Percentiles rank a stretch among this genome's conserved stretches.
phyloP scores from a whole-genome alignment of 2,113 vertebrate species.

The Scomber colias region DNA sequence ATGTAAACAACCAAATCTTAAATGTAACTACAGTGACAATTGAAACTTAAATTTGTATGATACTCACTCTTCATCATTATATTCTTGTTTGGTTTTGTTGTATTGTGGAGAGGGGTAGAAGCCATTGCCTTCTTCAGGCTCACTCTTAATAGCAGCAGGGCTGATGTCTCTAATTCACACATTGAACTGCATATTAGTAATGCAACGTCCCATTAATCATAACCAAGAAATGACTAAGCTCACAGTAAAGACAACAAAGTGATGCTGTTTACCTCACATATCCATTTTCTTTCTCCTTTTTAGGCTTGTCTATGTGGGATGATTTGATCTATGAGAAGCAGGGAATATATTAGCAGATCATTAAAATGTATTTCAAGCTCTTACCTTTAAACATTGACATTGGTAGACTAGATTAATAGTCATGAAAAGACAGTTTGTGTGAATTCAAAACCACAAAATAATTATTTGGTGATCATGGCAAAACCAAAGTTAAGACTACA shows the following conservation, averaged over 20 bases:
- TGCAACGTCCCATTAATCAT: background rate
- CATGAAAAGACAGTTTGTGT: too few species aligned
- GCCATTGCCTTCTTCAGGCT: slow-evolving; percentile 90
- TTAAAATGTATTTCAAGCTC: background rate
- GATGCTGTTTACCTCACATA: slow-evolving; percentile 88
- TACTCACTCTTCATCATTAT: slow-evolving; percentile 92
- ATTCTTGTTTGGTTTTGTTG: slow-evolving; percentile 91
- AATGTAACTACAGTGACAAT: background rate
- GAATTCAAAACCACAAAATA: background rate
- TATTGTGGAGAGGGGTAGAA: slow-evolving; percentile 88
- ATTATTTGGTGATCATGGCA: background rate
- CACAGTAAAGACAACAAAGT: background rate
- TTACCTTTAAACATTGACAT: slow-evolving; percentile 3
- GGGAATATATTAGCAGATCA: background rate
- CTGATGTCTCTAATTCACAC: slow-evolving; percentile 76
- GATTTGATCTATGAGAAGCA: slow-evolving; percentile 85
- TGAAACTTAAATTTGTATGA: background rate
- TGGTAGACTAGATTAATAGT: background rate
- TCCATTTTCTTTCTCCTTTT: slow-evolving; percentile 96
- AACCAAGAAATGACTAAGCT: background rate
- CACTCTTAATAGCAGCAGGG: slow-evolving; percentile 90
- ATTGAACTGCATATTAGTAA: slow-evolving; percentile 23
- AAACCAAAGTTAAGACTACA: background rate
- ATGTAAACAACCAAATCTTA: background rate
- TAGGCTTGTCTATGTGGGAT: slow-evolving; percentile 89